Conservation (phyloP, 2,113 vertebrate genomes). For the Antigone vipio region DNA sequence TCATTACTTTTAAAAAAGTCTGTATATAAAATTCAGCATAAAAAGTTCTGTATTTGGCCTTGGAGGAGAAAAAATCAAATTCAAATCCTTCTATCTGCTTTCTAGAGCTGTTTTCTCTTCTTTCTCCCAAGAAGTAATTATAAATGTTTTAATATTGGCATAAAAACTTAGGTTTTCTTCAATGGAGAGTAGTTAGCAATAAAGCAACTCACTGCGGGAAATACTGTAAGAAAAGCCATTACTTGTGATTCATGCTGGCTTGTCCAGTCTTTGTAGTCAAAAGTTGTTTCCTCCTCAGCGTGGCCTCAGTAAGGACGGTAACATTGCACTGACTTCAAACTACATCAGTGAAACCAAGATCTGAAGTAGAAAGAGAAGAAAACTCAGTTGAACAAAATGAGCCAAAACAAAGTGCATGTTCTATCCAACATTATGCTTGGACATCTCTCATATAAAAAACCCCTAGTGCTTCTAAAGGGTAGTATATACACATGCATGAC, state of each 20-base stretch:
- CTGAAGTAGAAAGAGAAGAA: background rate
- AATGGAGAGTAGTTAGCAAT: background rate
- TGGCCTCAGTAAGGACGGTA: background rate
- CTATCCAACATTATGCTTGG: background rate
- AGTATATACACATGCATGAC: background rate
- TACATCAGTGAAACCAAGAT: background rate
- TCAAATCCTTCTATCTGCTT: background rate
- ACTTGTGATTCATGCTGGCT: background rate
- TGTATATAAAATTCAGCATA: background rate
- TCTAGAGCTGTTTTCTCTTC: background rate
- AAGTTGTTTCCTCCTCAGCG: background rate
- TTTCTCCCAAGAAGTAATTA: background rate
- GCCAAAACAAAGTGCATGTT: background rate
- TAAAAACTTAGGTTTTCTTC: background rate
- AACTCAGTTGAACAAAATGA: background rate
- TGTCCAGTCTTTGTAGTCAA: background rate
- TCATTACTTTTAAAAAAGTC: rapidly evolving
- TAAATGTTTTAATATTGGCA: background rate
- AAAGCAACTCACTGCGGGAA: background rate
- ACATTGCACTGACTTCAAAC: background rate
- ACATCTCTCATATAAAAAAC: background rate
- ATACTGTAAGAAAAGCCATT: background rate
- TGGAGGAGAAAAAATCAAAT: rapidly evolving
- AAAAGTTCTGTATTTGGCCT: background rate
- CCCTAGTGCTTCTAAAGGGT: background rate